A percentile compares a stretch with the other conserved stretches of the same genome.
These are phyloP conservation scores for Hyles vespertilio DNA, from an alignment of 1,140 invertebrate species.

Conservation along the genomic window DNA sequence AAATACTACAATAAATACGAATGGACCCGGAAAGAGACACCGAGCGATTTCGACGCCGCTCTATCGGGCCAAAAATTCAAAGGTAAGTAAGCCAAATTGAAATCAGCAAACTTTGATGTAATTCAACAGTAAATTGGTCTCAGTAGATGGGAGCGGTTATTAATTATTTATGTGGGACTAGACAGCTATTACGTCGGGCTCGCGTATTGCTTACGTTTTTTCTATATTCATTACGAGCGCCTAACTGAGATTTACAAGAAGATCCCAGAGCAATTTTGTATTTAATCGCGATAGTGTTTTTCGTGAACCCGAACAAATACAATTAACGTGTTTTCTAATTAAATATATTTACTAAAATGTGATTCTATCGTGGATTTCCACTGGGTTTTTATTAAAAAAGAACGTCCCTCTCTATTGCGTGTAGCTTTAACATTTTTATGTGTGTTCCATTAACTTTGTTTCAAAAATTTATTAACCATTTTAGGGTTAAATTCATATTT, in stretches of 20 bases:
- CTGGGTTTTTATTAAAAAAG: too few relatives aligned
- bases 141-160: neutral
- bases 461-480: too few relatives aligned
- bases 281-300: constrained; percentile 5
- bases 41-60: constrained; percentile 77
- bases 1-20: constrained; percentile 82
- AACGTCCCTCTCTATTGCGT: too few relatives aligned
- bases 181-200: constrained; percentile 1
- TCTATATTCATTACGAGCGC: neutral
- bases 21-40: constrained; percentile 76
- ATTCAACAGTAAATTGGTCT: neutral
- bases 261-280: constrained; percentile 5
- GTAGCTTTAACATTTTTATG: too few relatives aligned
- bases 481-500: too few relatives aligned
- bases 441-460: too few relatives aligned
- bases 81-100: constrained; percentile 36
- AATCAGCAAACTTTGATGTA: neutral
- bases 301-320: neutral
- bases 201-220: constrained; percentile 1
- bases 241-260: constrained; percentile 3
- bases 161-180: neutral
- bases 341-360: too few relatives aligned
- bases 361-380: too few relatives aligned
- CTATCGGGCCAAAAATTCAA: constrained; percentile 60
- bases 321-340: neutral